phyloP scores from a whole-genome alignment of 2,113 vertebrate genomes.

The Rhineura floridana region DNA sequence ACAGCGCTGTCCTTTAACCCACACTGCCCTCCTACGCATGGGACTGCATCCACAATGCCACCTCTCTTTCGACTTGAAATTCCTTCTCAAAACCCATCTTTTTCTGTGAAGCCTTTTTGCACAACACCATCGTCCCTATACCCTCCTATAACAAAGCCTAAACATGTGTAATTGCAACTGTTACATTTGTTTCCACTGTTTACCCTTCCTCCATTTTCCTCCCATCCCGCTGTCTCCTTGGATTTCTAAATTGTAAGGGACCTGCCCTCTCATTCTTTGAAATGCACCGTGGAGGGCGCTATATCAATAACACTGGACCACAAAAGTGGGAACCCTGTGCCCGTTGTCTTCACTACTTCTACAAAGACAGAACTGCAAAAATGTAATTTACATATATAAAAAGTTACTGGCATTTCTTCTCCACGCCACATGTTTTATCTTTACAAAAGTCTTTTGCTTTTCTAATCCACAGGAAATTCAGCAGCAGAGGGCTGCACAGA shows the following conservation, averaged over 20 bases:
- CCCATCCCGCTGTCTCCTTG: background rate
- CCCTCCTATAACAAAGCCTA: background rate
- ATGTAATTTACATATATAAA: background rate
- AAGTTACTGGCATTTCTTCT: slow-evolving; percentile 9
- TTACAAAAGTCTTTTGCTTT: slow-evolving; percentile 23
- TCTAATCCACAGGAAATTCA: slow-evolving; percentile 88
- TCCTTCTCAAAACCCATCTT: background rate
- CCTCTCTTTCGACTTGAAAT: background rate
- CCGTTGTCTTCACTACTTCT: background rate
- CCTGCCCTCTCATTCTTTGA: background rate
- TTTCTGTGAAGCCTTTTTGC: background rate
- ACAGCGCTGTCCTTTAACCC: no score
- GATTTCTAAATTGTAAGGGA: background rate
- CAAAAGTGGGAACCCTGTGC: background rate
- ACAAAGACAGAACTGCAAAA: background rate
- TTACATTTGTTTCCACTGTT: background rate
- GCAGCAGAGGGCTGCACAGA: slow-evolving; percentile 97
- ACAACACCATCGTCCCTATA: background rate
- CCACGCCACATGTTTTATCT: background rate
- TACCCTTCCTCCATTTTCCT: background rate
- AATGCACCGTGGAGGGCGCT: background rate
- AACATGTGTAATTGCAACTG: background rate
- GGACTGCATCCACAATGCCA: no score
- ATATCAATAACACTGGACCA: background rate
- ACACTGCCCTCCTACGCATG: no score